Percentiles rank a stretch among this genome's conserved stretches.
Evolutionary conservation across 2,888 invertebrate genomes (phyloP).

Genomic region (Leptothorax acervorum): DNA sequence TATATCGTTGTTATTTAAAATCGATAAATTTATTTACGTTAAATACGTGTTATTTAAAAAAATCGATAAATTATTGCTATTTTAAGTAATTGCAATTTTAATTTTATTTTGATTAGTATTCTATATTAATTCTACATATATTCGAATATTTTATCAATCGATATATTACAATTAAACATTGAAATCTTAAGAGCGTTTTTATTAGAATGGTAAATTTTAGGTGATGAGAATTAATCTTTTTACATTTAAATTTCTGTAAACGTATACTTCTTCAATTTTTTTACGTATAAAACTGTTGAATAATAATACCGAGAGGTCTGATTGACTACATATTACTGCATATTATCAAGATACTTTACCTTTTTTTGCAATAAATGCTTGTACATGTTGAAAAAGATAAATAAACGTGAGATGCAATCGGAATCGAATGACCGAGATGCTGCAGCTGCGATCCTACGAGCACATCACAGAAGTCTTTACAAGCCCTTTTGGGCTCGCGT

Average conservation of each 20-base stretch:
- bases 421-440: background rate
- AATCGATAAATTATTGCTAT: background rate
- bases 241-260: background rate
- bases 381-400: background rate
- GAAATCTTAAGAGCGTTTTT: background rate
- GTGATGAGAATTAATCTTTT: background rate
- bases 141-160: background rate
- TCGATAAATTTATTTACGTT: background rate
- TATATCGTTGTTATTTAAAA: background rate
- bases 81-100: background rate
- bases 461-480: constrained; percentile 30
- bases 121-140: background rate
- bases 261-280: background rate
- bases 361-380: background rate
- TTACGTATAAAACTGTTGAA: background rate
- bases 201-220: background rate
- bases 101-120: background rate
- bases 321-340: background rate
- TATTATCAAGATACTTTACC: background rate
- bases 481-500: constrained; percentile 25
- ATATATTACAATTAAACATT: background rate
- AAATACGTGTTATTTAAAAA: background rate
- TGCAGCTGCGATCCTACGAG: constrained; percentile 11
- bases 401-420: background rate
- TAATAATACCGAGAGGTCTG: background rate